Evolutionary conservation across 2,113 vertebrate species (phyloP), one percentile per base, ranked within the genome.

Genomic region (Castor canadensis): DNA sequence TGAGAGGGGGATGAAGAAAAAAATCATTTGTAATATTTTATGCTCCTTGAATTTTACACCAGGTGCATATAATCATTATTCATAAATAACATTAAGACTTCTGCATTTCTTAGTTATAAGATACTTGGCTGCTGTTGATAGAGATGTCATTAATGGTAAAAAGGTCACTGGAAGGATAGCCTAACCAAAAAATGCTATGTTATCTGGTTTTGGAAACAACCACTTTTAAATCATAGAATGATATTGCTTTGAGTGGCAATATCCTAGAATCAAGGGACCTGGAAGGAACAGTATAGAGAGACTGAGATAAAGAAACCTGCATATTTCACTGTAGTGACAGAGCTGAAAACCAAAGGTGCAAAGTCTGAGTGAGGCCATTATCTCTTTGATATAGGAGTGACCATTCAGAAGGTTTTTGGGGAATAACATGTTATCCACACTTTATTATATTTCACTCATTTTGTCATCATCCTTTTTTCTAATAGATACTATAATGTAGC

Each of bases 191-290:
- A 89, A 72, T 4, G 9, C 22, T 71, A 49, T 38, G 43, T 40
- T 71, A 60, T 45, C 58, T 95, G 43, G 73, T 84, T 89, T 96
- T 84, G 84, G 45, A 95, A 97, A 71, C 3, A 54, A 77, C 9
- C 1, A 62, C 43, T 92, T 96, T 91, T 43, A 60, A 9, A 62
- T 49, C 0, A 1, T 49, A 40, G 26, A 80, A 71, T 32, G 56
- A 81, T 52, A 71, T 40, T 89, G n/a, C 84, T 84, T 54, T 75
- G 35, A 86, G 28, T 49, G 26, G 71, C 17, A 90, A 45, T 88
- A 93, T 69, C 26, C 54, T 87, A 84, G n/a, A 62, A 54, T 81
- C 47, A 54, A 96, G 47, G 66, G 24, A 47, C n/a, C n/a, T n/a
- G n/a, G n/a, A 94, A 54, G 49, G 43, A 87, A 87, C 28, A 62